Percentiles rank a stretch among this genome's conserved stretches.
phyloP scores from a whole-genome alignment of 2,797 vertebrate species.

The Eutrigla gurnardus region DNA sequence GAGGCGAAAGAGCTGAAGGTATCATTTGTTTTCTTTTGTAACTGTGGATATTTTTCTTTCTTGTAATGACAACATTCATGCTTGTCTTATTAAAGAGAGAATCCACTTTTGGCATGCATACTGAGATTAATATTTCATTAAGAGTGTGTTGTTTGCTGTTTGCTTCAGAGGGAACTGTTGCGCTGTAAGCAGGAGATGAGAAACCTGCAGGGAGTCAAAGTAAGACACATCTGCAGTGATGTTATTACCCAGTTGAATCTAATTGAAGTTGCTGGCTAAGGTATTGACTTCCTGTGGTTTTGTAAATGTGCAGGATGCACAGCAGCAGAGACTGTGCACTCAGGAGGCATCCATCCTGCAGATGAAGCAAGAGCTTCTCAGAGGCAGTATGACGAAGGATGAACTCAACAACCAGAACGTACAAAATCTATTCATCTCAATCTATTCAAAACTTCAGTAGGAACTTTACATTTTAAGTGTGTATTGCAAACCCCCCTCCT shows the following conservation, averaged over 20 bases:
- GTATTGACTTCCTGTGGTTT: constrained; percentile 15
- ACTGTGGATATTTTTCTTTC: not conserved
- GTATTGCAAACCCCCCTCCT: not conserved
- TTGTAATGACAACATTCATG: not conserved
- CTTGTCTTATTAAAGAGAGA: not conserved
- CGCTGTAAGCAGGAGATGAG: constrained; percentile 94
- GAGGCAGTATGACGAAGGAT: constrained; percentile 91
- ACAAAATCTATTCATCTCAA: constrained; percentile 46
- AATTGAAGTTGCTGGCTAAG: not conserved
- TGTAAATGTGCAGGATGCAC: constrained; percentile 87
- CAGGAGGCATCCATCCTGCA: constrained; percentile 95
- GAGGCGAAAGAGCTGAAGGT: constrained; percentile 96
- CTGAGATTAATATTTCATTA: constrained; percentile 48
- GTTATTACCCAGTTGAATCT: not conserved
- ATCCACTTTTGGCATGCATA: not conserved
- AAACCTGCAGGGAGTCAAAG: constrained; percentile 95
- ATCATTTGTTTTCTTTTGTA: constrained; percentile 23
- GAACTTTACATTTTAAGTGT: not conserved
- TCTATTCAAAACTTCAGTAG: not conserved
- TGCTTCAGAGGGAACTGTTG: constrained; percentile 91
- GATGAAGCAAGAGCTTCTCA: constrained; percentile 95
- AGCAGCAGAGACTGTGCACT: constrained; percentile 92
- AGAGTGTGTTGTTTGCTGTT: constrained; percentile 42
- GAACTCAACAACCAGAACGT: constrained; percentile 93
- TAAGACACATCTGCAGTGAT: constrained; percentile 66